These are phyloP conservation scores for Oreohelix idahoensis DNA, from an alignment of 1,140 invertebrate species.

Conservation along the genomic window DNA sequence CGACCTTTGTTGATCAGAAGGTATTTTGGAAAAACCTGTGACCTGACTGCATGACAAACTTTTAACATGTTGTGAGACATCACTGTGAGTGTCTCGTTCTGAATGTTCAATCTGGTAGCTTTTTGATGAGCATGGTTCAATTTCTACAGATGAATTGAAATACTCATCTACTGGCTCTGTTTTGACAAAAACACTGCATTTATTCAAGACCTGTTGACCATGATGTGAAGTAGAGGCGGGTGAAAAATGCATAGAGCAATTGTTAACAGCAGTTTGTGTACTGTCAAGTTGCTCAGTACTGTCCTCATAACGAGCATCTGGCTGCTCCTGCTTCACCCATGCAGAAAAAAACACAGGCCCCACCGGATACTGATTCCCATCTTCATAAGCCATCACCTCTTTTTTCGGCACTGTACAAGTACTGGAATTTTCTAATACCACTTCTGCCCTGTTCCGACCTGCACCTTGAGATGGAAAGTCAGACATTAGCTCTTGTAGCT, in stretches of 20 bases:
- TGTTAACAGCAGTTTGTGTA: background rate
- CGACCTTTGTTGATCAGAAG: background rate
- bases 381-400: background rate
- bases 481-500: background rate
- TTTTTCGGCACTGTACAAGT: background rate
- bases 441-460: background rate
- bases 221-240: background rate
- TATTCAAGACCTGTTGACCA: background rate
- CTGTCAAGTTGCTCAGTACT: background rate
- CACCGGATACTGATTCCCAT: background rate
- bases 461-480: background rate
- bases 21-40: background rate
- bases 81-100: background rate
- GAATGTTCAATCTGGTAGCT: background rate
- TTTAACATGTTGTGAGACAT: background rate
- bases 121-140: background rate
- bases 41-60: background rate
- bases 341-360: background rate
- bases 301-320: background rate
- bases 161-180: constrained; percentile 14
- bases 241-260: background rate
- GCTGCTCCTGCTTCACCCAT: background rate
- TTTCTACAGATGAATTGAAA: background rate
- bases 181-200: background rate
- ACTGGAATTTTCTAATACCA: background rate